phyloP scores from a whole-genome alignment of 2,888 invertebrate genomes.

The Aspidiotus rigidus region DNA sequence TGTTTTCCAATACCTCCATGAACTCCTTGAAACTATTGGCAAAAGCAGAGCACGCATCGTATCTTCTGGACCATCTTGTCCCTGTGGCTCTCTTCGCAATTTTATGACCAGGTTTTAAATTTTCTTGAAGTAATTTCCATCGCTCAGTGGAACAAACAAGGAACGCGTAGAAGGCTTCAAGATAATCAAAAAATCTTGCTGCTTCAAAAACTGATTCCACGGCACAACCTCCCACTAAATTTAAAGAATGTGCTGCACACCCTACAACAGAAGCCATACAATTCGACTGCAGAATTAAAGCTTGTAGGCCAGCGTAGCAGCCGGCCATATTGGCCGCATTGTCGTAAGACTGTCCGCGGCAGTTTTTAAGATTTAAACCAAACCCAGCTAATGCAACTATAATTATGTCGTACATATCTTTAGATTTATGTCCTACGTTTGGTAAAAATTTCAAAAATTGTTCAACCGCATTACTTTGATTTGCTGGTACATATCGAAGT shows the following conservation, averaged over 20 bases:
- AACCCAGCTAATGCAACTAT: constrained; percentile 19
- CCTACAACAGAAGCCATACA: too few relatives aligned
- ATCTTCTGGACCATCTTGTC: too few relatives aligned
- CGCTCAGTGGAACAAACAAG: too few relatives aligned
- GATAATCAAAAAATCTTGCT: too few relatives aligned
- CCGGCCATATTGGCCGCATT: constrained; percentile 41
- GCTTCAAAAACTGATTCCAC: too few relatives aligned
- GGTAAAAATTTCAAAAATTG: constrained; percentile 40
- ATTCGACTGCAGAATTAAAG: constrained; percentile 37
- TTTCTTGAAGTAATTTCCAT: too few relatives aligned
- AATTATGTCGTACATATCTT: constrained; percentile 38
- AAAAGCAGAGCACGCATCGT: too few relatives aligned
- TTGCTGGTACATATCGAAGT: constrained; percentile 38
- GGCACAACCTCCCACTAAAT: too few relatives aligned
- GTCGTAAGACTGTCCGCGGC: constrained; percentile 40
- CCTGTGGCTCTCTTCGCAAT: too few relatives aligned
- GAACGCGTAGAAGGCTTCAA: too few relatives aligned
- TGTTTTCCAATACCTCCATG: background rate
- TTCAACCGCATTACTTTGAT: constrained; percentile 39
- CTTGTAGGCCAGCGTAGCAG: constrained; percentile 39
- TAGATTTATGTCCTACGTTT: constrained; percentile 40
- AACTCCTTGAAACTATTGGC: background rate
- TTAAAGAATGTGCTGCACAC: too few relatives aligned
- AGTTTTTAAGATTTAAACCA: constrained; percentile 39
- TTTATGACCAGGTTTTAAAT: too few relatives aligned